Conservation (phyloP, 2,888 invertebrate genomes). For the Ichneumon xanthorius region DNA sequence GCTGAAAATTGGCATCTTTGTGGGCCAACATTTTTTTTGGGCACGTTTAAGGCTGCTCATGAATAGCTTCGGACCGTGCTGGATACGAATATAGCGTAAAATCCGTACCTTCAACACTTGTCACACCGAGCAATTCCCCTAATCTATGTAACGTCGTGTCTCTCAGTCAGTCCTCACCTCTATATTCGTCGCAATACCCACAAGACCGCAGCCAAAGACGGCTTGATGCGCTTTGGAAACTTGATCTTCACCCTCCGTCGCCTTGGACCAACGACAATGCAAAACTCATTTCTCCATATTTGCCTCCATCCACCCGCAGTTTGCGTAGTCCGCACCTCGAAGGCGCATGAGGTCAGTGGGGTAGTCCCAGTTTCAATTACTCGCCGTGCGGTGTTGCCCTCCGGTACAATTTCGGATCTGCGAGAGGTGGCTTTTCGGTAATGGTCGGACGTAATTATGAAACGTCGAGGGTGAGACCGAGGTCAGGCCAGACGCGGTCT, state of each 20-base stretch:
- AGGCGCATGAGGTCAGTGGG: background rate
- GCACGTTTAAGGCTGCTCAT: too few relatives aligned
- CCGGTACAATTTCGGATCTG: slow-evolving; percentile 10
- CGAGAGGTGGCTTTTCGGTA: slow-evolving; percentile 21
- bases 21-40: too few relatives aligned
- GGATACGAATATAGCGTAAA: too few relatives aligned
- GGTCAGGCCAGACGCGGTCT: slow-evolving; percentile 34
- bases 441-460: slow-evolving; percentile 54
- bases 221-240: background rate
- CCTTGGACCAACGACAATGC: background rate
- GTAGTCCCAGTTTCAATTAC: slow-evolving; percentile 44
- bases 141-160: too few relatives aligned
- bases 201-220: background rate
- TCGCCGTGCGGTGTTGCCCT: slow-evolving; percentile 6
- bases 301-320: background rate
- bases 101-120: too few relatives aligned
- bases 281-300: background rate
- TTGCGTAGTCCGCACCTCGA: background rate
- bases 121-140: too few relatives aligned
- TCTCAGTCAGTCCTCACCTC: too few relatives aligned
- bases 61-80: too few relatives aligned
- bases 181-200: too few relatives aligned
- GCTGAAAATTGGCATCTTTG: too few relatives aligned
- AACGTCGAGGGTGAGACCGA: slow-evolving; percentile 26
- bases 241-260: background rate